Base-by-base conservation (phyloP, 2,797 vertebrate genomes). In the Acrossocheilus wenchowensis region DNA sequence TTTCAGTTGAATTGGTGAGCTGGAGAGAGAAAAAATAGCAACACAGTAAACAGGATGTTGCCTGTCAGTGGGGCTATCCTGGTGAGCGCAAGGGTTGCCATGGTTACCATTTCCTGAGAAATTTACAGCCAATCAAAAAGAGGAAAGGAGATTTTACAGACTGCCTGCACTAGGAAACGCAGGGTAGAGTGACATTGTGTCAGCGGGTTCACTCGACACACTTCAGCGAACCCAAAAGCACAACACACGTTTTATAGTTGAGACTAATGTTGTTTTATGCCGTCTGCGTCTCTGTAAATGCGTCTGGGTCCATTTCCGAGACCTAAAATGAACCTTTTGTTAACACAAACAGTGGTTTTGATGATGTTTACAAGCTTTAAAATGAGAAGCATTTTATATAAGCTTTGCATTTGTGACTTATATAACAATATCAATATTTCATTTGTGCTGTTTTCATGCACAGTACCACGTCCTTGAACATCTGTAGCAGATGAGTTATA, bases 41-140 rank as follows among this genome's bases (percentile, higher is more conserved):
- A 92, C 92, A 78, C 60, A 15, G 77, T 92, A 91, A 94, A 94
- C 94, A 94, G 93, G 92, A 94, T 94, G 94, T 93, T 90, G 93
- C 91, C 91, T 90, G 88, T 91, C 83, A 93, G 88, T 85, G 87
- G 91, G 90, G 94, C 91, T 91, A 88, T 92, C 68, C 91, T 90
- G 93, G 92, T 91, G 81, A 90, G 87, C 66, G 52, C 82, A 43
- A 50, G 41, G 89, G 92, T 95, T 91, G 92, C 92, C 92, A 94
- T 93, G 92, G 93, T 91, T 92, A 94, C 93, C 54, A 52, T 89
- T 92, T 89, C 86, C 88, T 89, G 86, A 87, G 84, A 84, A 88
- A 90, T 79, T 78, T 54, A 84, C 89, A 91, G 87, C 86, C 83
- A 87, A 89, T 86, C 88, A 88, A 60, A 79, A 43, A 78, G 64